Conservation (phyloP, 2,888 invertebrate species). For the Gryllus longicercus region DNA sequence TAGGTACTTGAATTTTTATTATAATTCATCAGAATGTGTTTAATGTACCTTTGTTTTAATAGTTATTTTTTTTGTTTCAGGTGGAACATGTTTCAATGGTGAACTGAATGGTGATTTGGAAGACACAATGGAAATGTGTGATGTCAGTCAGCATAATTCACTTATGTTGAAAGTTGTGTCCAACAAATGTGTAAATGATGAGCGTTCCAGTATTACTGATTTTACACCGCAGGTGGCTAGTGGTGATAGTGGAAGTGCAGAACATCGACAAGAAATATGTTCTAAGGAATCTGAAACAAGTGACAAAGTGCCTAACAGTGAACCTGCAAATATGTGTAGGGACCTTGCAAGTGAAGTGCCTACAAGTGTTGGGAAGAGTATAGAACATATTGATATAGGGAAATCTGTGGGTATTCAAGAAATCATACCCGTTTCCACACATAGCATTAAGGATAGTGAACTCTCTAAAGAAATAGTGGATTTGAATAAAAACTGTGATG, state of each 20-base stretch:
- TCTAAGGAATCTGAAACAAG: conserved; percentile 26
- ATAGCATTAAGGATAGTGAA: conserved; percentile 22
- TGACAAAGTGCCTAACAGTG: conserved; percentile 36
- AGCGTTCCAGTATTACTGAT: conserved; percentile 27
- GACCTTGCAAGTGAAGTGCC: conserved; percentile 37
- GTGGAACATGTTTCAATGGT: conserved; percentile 48
- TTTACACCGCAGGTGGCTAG: conserved; percentile 27
- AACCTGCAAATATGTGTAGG: conserved; percentile 27
- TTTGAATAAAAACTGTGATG: conserved; percentile 1
- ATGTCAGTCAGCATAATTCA: conserved; percentile 24
- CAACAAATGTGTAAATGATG: conserved; percentile 26
- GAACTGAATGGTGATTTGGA: conserved; percentile 48
- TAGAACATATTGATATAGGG: conserved; percentile 24
- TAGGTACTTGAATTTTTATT: too few relatives aligned
- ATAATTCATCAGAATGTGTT: too few relatives aligned
- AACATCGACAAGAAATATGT: conserved; percentile 27
- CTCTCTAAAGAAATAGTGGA: conserved; percentile 11
- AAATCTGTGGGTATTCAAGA: background rate
- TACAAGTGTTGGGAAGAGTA: conserved; percentile 32
- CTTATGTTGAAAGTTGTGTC: conserved; percentile 23
- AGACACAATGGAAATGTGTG: conserved; percentile 30
- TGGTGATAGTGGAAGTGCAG: conserved; percentile 32
- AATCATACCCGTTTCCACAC: background rate
- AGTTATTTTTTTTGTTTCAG: conserved; percentile 40
- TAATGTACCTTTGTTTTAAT: too few relatives aligned